Conservation (phyloP, 2,797 vertebrate genomes). For the Typhlichthys subterraneus region DNA sequence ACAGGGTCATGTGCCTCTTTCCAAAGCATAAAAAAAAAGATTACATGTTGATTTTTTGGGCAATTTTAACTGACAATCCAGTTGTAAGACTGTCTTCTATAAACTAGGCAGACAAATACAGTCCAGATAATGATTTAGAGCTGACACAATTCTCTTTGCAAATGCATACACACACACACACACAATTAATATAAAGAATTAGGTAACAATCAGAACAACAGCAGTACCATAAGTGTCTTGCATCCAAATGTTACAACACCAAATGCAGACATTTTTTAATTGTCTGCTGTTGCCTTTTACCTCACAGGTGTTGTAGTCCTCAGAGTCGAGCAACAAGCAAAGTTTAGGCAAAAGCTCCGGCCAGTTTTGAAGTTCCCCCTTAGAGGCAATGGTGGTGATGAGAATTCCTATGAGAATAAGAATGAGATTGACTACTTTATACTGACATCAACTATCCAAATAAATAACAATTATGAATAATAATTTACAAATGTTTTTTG, state of each 20-base stretch:
- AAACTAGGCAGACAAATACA: conserved; percentile 57
- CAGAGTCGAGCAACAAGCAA: conserved; percentile 92
- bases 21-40: conserved; percentile 13
- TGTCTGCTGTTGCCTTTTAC: conserved; percentile 63
- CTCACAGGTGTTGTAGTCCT: conserved; percentile 98
- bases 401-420: conserved; percentile 83
- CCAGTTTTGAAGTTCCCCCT: conserved; percentile 97
- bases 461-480: neutral
- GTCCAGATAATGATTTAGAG: conserved; percentile 57
- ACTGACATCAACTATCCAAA: neutral
- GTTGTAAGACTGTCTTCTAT: conserved; percentile 58
- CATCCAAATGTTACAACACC: no score
- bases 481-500: neutral
- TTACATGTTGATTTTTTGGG: conserved; percentile 44
- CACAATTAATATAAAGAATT: no score
- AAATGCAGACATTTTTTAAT: no score
- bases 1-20: conserved; percentile 44
- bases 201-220: neutral
- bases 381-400: conserved; percentile 97
- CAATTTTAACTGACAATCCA: conserved; percentile 40
- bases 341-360: conserved; percentile 96
- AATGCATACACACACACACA: neutral
- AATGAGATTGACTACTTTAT: neutral
- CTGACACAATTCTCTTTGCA: conserved; percentile 18
- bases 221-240: no score